Conservation (phyloP, 2,797 vertebrate species). For the Danio kyathit region DNA sequence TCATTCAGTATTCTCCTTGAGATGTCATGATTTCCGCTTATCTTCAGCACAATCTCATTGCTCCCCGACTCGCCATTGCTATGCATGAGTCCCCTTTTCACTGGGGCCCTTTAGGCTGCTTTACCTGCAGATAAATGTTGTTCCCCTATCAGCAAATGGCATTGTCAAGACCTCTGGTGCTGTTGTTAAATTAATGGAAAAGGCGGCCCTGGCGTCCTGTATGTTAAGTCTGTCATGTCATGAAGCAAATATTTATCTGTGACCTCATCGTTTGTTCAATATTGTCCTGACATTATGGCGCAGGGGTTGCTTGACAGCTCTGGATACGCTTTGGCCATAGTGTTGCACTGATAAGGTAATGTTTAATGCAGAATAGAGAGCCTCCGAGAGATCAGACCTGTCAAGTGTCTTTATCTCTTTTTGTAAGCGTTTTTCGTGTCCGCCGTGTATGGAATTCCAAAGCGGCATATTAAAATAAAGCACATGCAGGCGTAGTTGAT, state of each 20-base stretch:
- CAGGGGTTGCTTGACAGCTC: constrained; percentile 52
- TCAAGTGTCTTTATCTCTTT: constrained; percentile 62
- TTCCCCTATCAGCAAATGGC: constrained; percentile 22
- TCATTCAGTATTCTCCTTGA: constrained; percentile 25
- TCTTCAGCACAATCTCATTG: constrained; percentile 30
- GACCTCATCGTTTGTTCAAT: constrained; percentile 63
- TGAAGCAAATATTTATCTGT: constrained; percentile 50
- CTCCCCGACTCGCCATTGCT: constrained; percentile 12
- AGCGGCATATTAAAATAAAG: constrained; percentile 33
- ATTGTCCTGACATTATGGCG: constrained; percentile 59
- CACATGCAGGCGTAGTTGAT: constrained; percentile 13
- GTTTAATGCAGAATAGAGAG: constrained; percentile 56
- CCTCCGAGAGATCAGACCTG: constrained; percentile 56
- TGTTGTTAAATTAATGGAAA: constrained; percentile 26
- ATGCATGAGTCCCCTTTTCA: constrained; percentile 43
- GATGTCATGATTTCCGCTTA: constrained; percentile 16
- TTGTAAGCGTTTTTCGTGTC: constrained; percentile 45
- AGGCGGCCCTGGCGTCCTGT: neutral
- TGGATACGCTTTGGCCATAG: constrained; percentile 39
- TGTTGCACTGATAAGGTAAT: constrained; percentile 57
- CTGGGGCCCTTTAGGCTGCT: constrained; percentile 26
- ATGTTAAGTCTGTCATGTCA: constrained; percentile 21
- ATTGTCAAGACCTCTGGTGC: constrained; percentile 21
- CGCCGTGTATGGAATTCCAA: constrained; percentile 48
- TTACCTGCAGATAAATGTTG: constrained; percentile 34